Evolutionary conservation across 2,113 vertebrate species (phyloP).

Genomic region (Arothron firmamentum): DNA sequence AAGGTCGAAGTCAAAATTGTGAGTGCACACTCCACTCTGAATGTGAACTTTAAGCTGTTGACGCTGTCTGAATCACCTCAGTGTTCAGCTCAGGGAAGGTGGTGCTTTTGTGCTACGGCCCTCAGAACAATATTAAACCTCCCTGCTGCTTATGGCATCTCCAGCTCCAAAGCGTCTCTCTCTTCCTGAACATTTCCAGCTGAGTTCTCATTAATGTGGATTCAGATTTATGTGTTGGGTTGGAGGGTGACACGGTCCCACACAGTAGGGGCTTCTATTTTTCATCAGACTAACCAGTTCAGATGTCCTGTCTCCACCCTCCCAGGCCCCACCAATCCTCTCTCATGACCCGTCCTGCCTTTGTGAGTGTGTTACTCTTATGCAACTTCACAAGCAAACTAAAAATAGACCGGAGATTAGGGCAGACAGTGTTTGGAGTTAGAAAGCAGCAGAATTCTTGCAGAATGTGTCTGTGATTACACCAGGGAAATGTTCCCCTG

Average conservation of each 20-base stretch:
- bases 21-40: neutral
- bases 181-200: constrained; percentile 45
- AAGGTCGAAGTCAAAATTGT: too few relatives aligned
- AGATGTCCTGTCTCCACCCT: constrained; percentile 33
- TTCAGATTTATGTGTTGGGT: constrained; percentile 53
- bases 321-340: constrained; percentile 32
- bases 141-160: constrained; percentile 37
- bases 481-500: constrained; percentile 23
- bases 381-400: constrained; percentile 50
- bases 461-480: constrained; percentile 29
- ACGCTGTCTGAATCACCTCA: neutral
- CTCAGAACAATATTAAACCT: constrained; percentile 39
- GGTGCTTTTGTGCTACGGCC: constrained; percentile 26
- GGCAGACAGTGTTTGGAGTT: constrained; percentile 51
- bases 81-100: constrained; percentile 20
- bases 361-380: constrained; percentile 52
- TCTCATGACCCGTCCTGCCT: constrained; percentile 53
- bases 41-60: constrained; percentile 1
- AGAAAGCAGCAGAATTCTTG: constrained; percentile 32
- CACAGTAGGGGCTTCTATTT: constrained; percentile 34
- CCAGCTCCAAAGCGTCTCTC: constrained; percentile 21
- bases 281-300: constrained; percentile 42
- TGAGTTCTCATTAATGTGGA: constrained; percentile 47
- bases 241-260: constrained; percentile 29
- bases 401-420: constrained; percentile 58